Evolutionary conservation across 1,140 invertebrate species (phyloP).

Genomic region (Sipha flava): DNA sequence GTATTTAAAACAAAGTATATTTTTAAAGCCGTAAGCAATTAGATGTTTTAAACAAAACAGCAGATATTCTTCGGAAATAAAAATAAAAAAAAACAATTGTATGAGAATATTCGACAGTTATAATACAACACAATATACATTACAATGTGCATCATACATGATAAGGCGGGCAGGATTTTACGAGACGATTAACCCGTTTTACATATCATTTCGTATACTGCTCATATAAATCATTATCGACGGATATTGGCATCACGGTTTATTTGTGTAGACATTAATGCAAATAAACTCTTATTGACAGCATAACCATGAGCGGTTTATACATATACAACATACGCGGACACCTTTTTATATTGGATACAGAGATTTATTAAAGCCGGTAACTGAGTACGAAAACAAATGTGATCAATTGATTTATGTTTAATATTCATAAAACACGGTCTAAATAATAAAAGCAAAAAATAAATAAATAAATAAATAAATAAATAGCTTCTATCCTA

Average conservation of each 20-base stretch:
- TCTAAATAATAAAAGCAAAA: background rate
- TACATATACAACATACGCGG: too few species aligned
- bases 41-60: too few species aligned
- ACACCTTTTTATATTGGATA: background rate
- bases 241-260: background rate
- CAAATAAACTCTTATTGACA: conserved; percentile 5
- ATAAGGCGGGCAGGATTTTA: background rate
- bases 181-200: background rate
- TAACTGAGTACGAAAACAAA: background rate
- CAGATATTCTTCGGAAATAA: too few species aligned
- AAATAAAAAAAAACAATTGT: background rate
- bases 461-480: too few species aligned
- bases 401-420: background rate
- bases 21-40: too few species aligned
- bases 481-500: too few species aligned
- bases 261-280: background rate
- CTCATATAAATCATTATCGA: background rate
- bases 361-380: background rate
- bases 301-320: background rate
- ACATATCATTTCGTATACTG: background rate
- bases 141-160: background rate
- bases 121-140: background rate
- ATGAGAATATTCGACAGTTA: background rate
- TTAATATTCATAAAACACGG: background rate
- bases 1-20: too few species aligned